Base-by-base conservation (phyloP, 92 coral and sea anemone genomes). In the Montipora capitata region DNA sequence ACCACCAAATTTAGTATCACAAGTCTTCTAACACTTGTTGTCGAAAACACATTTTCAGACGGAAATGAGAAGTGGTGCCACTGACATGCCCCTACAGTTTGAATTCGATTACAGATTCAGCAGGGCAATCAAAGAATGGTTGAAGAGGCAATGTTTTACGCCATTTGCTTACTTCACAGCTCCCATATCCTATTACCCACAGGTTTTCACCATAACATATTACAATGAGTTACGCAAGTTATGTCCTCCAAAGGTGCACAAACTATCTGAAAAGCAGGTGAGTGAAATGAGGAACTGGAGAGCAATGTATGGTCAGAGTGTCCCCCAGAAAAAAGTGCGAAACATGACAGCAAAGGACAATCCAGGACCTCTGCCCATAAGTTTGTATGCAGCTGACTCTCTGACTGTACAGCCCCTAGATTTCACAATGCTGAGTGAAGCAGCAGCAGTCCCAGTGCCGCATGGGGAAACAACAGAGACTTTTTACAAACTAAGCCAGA, bases 291-390 rank as follows among this genome's bases (percentile, higher is more conserved):
- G 91, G 65, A 80, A 86, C 75, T 91, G 94, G 91, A 71, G 94
- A 27, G 84, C 87, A 54, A 75, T 78, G 92, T 82, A 87, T 87
- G 94, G 94, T 49, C 94, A 91, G 92, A 20, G 27, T 76, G 94
- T 91, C 85, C 92, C 89, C 62, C 92, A 92, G 89, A 91, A 87
- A 65, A 92, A 92, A 78, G 93, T 92, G n/a, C 87, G 87, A 4
- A 92, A 88, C 83, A 88, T 92, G 95, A 92, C 83, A 20, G 84
- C 91, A 16, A 91, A 91, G 80, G 91, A 91, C 73, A 86, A 87
- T 77, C 87, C 94, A 65, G 94, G 94, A 75, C 88, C 90, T 69
- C 90, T 92, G 83, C 92, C 95, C 38, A 92, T 92, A 49, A 79
- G 86, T 87, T 76, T 91, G 59, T 91, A 91, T 91, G 91, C 94